Conservation (phyloP, 2,888 invertebrate genomes). For the Pecten maximus region DNA sequence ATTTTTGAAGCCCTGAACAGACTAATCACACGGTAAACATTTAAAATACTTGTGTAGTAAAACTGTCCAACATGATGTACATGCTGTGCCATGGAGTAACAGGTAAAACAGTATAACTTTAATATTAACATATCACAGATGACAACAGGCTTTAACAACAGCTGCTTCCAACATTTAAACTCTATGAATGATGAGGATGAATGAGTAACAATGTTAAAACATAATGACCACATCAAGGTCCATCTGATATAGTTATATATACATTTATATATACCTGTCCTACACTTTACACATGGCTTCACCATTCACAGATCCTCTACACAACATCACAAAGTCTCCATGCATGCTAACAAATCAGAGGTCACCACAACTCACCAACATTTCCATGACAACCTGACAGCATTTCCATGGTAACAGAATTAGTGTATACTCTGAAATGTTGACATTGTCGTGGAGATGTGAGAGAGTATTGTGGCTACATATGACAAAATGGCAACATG, state of each 20-base stretch:
- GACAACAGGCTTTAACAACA: constrained; percentile 28
- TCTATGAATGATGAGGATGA: not conserved
- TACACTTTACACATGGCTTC: not conserved
- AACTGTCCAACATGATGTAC: not conserved
- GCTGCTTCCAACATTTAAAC: constrained; percentile 32
- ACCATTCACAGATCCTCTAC: constrained; percentile 27
- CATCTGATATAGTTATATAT: not conserved
- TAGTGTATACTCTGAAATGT: not conserved
- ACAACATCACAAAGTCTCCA: not conserved
- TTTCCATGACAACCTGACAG: not conserved
- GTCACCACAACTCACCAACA: not conserved
- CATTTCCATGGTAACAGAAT: not conserved
- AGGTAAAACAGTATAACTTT: constrained; percentile 19
- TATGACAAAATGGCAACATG: not conserved
- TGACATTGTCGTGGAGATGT: not conserved
- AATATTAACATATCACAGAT: constrained; percentile 27
- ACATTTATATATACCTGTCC: not conserved
- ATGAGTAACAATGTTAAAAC: constrained; percentile 31
- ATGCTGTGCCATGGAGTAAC: constrained; percentile 28
- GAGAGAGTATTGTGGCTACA: not conserved
- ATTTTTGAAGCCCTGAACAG: not conserved
- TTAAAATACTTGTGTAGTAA: not conserved
- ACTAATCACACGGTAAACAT: not conserved
- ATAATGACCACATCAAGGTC: not conserved
- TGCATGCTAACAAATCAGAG: not conserved